These are phyloP conservation scores for Hypomecis punctinalis DNA, from an alignment of 2,888 invertebrate species.

Conservation along the genomic window DNA sequence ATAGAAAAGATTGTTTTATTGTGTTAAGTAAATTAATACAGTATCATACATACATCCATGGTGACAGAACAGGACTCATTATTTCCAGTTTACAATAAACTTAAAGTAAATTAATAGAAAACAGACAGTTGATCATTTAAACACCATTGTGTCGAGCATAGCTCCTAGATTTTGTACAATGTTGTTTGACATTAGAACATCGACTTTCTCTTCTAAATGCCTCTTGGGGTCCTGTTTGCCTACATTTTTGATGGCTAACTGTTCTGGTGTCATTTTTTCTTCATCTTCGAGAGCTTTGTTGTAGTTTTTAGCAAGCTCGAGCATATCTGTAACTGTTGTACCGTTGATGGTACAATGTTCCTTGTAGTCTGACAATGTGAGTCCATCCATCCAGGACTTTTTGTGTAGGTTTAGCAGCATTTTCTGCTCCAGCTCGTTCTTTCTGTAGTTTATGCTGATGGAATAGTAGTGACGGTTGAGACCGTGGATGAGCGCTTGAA, in stretches of 20 bases:
- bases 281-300: constrained; percentile 99
- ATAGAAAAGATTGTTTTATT: constrained; percentile 71
- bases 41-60: constrained; percentile 66
- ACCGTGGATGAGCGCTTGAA: constrained; percentile 99
- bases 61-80: constrained; percentile 62
- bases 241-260: constrained; percentile 99
- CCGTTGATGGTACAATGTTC: constrained; percentile 97
- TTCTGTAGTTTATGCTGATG: constrained; percentile 99
- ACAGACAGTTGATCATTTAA: constrained; percentile 72
- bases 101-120: constrained; percentile 59
- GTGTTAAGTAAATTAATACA: constrained; percentile 68
- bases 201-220: constrained; percentile 99
- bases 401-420: constrained; percentile 99
- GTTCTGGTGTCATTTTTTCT: constrained; percentile 99
- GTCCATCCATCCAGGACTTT: constrained; percentile 99
- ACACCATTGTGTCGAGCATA: constrained; percentile 92
- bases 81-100: constrained; percentile 67
- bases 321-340: constrained; percentile 97
- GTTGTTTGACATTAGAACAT: constrained; percentile 97
- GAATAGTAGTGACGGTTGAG: constrained; percentile 99
- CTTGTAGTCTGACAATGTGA: constrained; percentile 95
- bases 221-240: constrained; percentile 99
- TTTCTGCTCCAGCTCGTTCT: constrained; percentile 99
- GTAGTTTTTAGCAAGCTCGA: constrained; percentile 98
- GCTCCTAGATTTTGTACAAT: constrained; percentile 99